Evolutionary conservation across 2,888 invertebrate genomes (phyloP), one percentile per base, ranked within the genome.

Genomic region (Plebejus anna): DNA sequence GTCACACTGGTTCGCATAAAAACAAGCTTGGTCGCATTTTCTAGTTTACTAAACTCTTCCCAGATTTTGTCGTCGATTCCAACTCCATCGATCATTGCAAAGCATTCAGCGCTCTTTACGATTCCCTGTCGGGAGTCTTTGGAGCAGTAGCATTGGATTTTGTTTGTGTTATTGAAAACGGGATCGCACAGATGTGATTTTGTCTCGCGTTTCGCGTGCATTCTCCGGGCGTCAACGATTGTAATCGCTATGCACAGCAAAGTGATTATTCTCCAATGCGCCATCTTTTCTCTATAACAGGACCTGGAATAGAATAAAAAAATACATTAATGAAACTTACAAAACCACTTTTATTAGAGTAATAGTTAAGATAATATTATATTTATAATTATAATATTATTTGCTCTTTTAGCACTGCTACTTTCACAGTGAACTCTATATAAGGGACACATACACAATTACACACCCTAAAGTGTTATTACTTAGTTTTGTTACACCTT

Each of bases 91-190:
- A 92, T 94, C 80, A 96, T 95, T 5, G 97, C 93, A 90, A 95
- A 95, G 84, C 97, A 97, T 82, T 96, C 96, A 38, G 96, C 96
- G 76, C 95, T 95, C 77, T 94, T 94, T 1, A 96, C 95, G 5
- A 81, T 77, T 32, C 81, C 79, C n/a, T 85, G 79, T 32, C 80
- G 80, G 2, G 80, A 80, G 47, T 87, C 86, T 78, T 79, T 83
- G 32, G 78, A 80, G 80, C 94, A 94, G 79, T 86, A 92, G 79
- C 94, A 94, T 80, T 89, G 90, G 5, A 93, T 82, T 81, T 87
- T 87, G 59, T 86, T 87, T 0, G 88, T 87, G 78, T 83, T 89
- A 75, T 88, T 90, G 78, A 83, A 85, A 2, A 81, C 80, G n/a
- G 87, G 82, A 71, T 90, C 88, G 80, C 93, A 93, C 76, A 94